phyloP scores from a whole-genome alignment of 2,888 invertebrate genomes.

The Yponomeuta sedellus region DNA sequence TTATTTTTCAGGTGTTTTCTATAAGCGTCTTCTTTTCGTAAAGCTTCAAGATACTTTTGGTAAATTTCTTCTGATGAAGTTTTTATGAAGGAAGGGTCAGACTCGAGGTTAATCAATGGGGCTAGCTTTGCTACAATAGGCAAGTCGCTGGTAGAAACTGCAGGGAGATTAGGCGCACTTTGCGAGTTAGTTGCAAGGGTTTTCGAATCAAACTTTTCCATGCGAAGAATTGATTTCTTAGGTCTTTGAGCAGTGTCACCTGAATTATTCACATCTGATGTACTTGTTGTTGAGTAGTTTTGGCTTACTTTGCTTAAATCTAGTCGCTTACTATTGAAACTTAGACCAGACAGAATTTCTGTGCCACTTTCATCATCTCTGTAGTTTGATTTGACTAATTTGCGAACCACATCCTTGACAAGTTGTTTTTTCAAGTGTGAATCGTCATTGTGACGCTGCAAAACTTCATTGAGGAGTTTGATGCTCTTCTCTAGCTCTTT shows the following conservation, averaged over 20 bases:
- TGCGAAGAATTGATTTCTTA: constrained; percentile 61
- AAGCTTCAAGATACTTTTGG: constrained; percentile 57
- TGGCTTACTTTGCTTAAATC: constrained; percentile 28
- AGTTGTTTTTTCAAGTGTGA: constrained; percentile 77
- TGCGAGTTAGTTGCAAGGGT: constrained; percentile 59
- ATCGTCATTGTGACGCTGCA: constrained; percentile 78
- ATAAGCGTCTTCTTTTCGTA: constrained; percentile 55
- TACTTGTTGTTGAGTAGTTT: constrained; percentile 53
- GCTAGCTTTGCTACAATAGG: constrained; percentile 18
- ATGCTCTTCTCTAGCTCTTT: constrained; percentile 80
- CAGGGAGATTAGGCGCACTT: constrained; percentile 61
- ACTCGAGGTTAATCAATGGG: constrained; percentile 34
- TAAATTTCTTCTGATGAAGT: constrained; percentile 64
- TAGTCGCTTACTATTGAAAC: constrained; percentile 45
- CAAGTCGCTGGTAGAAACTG: constrained; percentile 40
- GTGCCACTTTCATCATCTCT: constrained; percentile 73
- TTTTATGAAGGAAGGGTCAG: constrained; percentile 47
- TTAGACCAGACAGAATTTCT: constrained; percentile 66
- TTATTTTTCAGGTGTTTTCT: constrained; percentile 60
- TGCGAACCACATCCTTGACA: constrained; percentile 79
- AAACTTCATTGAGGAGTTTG: constrained; percentile 74
- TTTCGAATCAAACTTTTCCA: constrained; percentile 54
- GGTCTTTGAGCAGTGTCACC: constrained; percentile 40
- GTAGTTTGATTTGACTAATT: constrained; percentile 76
- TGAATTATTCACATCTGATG: constrained; percentile 54